Conservation (phyloP, 2,888 invertebrate genomes). For the Zhuqinia jingwanae region DNA sequence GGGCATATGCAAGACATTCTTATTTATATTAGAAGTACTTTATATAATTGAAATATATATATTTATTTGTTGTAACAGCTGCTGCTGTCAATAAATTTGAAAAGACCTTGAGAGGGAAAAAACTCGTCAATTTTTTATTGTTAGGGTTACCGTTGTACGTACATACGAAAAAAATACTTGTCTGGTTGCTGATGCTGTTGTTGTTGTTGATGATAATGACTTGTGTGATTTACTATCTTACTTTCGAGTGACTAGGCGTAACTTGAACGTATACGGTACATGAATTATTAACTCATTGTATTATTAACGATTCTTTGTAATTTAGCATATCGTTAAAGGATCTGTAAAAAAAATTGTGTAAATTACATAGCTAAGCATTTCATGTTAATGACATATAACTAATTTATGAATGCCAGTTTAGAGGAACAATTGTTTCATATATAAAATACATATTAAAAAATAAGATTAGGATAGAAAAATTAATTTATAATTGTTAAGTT, state of each 20-base stretch:
- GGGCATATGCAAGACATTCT: background rate
- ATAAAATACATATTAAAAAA: background rate
- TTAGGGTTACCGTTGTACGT: background rate
- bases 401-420: background rate
- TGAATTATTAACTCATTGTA: background rate
- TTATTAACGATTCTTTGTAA: background rate
- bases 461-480: background rate
- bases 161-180: background rate
- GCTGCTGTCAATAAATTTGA: background rate
- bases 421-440: background rate
- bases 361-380: too few relatives aligned
- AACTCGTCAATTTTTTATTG: constrained; percentile 1
- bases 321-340: too few relatives aligned
- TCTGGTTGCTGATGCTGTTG: too few relatives aligned
- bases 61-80: constrained; percentile 3
- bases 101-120: constrained; percentile 9
- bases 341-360: too few relatives aligned
- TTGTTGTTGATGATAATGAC: background rate
- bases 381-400: background rate
- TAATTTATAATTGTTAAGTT: too few relatives aligned
- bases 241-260: background rate
- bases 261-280: background rate
- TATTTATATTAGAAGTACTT: background rate
- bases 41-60: background rate
- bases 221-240: constrained; percentile 9